A percentile compares a stretch with the other conserved stretches of the same genome.
Conservation (phyloP, 2,113 vertebrate species). For the Caloenas nicobarica region DNA sequence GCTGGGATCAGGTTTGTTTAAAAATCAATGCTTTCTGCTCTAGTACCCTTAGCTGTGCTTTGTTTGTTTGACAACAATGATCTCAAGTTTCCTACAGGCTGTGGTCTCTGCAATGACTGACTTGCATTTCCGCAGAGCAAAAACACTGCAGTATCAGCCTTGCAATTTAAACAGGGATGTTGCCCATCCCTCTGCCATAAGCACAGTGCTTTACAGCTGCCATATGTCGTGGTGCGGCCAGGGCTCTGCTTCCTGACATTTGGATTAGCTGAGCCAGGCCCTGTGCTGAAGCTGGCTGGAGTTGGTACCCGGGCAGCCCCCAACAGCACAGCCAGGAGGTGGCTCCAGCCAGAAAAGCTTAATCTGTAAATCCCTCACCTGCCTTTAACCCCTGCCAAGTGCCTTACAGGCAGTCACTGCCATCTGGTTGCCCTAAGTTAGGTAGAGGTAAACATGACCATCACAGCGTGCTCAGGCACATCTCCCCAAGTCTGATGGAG, state of each 20-base stretch:
- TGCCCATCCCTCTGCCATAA: neutral
- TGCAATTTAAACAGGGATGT: neutral
- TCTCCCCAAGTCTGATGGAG: neutral
- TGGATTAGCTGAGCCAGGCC: neutral
- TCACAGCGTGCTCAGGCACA: neutral
- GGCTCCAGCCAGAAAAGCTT: neutral
- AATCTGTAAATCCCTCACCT: neutral
- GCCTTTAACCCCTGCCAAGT: neutral
- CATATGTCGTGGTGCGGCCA: accelerated
- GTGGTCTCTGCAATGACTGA: neutral
- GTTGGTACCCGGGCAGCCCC: neutral
- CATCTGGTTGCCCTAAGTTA: neutral
- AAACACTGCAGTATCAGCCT: neutral
- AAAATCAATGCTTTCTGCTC: conserved; percentile 8
- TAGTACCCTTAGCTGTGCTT: neutral
- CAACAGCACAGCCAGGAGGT: neutral
- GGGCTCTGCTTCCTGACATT: neutral
- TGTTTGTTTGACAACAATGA: neutral
- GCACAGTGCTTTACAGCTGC: neutral
- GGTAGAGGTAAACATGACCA: neutral
- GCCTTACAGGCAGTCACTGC: neutral
- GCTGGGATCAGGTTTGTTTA: neutral
- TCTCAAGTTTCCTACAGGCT: neutral
- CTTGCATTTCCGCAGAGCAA: neutral
- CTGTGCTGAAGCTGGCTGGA: neutral